Conservation (phyloP, 2,888 invertebrate species). For the Arrhopalites spinosus region DNA sequence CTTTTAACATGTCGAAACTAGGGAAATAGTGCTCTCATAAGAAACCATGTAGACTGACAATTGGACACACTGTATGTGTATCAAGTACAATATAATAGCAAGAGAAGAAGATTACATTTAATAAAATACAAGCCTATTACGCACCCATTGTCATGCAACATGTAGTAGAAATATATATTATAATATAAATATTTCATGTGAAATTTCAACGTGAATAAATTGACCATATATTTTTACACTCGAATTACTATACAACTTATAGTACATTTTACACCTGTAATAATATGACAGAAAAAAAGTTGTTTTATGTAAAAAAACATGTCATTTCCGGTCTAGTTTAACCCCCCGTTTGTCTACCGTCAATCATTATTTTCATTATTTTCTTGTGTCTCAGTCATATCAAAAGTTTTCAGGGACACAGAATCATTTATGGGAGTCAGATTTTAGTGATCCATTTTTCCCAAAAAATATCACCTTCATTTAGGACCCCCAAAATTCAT, state of each 20-base stretch:
- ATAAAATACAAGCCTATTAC: neutral
- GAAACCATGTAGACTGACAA: too few species aligned
- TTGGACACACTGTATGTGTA: too few species aligned
- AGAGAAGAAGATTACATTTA: too few species aligned
- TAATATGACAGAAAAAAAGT: neutral
- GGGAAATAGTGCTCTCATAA: too few species aligned
- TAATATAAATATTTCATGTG: constrained; percentile 1
- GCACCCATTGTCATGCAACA: neutral
- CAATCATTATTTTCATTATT: neutral
- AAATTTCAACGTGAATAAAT: neutral
- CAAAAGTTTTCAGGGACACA: neutral
- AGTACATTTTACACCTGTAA: neutral
- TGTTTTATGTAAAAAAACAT: constrained; percentile 7
- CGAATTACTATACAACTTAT: constrained; percentile 1
- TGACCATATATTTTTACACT: constrained; percentile 1
- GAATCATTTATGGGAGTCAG: too few species aligned
- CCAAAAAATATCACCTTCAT: too few species aligned
- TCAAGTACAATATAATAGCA: too few species aligned
- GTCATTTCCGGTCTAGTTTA: constrained; percentile 13
- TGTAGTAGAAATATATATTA: neutral
- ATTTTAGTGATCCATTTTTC: too few species aligned
- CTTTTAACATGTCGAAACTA: too few species aligned
- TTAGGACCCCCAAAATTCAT: too few species aligned
- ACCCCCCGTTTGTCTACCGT: neutral
- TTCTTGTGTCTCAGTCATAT: neutral